Evolutionary conservation across 2,888 invertebrate genomes (phyloP).

Genomic region (Mactromeris polynyma): DNA sequence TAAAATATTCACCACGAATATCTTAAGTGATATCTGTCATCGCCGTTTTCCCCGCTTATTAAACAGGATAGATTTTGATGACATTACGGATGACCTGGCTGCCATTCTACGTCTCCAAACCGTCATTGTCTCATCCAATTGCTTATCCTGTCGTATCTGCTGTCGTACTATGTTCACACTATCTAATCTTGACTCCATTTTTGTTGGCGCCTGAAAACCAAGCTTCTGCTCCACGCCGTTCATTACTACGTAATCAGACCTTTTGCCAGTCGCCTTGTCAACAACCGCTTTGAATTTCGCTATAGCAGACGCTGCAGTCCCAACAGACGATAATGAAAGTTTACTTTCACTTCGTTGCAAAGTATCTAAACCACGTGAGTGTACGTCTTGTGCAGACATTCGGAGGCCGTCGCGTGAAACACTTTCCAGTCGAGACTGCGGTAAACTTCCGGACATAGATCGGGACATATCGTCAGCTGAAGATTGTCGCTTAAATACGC

Average conservation of each 20-base stretch:
- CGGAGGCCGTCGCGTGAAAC: not conserved
- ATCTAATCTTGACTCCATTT: conserved; percentile 50
- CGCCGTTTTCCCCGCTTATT: not conserved
- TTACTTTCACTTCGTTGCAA: not conserved
- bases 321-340: not conserved
- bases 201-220: conserved; percentile 46
- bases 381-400: conserved; percentile 6
- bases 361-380: conserved; percentile 10
- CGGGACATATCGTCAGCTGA: conserved; percentile 7
- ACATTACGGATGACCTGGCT: conserved; percentile 22
- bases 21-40: too few species aligned
- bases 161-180: conserved; percentile 57
- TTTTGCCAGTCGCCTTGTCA: not conserved
- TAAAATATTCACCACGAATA: not conserved
- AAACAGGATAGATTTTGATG: not conserved
- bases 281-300: not conserved
- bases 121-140: conserved; percentile 59
- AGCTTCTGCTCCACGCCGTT: conserved; percentile 12
- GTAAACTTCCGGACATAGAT: not conserved
- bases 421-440: not conserved
- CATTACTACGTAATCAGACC: not conserved
- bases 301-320: not conserved
- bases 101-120: conserved; percentile 66
- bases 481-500: not conserved
- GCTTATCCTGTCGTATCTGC: conserved; percentile 54